Evolutionary conservation across 2,797 vertebrate genomes (phyloP).

Genomic region (Sebastes alutus): DNA sequence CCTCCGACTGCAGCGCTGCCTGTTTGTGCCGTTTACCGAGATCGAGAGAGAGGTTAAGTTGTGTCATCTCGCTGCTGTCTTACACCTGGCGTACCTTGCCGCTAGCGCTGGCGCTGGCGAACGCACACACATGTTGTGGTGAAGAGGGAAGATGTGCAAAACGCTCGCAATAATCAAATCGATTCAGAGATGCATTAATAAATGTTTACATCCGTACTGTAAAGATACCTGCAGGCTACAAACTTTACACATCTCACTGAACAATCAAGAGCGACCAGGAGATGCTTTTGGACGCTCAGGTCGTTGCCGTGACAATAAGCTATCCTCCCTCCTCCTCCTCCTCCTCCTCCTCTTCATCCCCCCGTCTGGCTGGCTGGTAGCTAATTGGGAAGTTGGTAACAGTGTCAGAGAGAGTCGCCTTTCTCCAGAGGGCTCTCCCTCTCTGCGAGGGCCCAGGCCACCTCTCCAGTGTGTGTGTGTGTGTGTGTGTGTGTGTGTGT

Average conservation of each 20-base stretch:
- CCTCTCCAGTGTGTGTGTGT: conserved; percentile 71
- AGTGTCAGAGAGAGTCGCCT: conserved; percentile 76
- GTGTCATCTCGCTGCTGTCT: conserved; percentile 65
- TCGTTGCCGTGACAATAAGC: conserved; percentile 60
- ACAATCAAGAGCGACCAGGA: conserved; percentile 2
- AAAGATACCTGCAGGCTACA: background rate
- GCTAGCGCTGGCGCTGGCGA: conserved; percentile 33
- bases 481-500: conserved; percentile 36
- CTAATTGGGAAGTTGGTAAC: conserved; percentile 83
- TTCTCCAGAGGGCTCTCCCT: conserved; percentile 74
- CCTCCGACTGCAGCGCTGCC: conserved; percentile 49
- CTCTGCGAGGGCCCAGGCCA: conserved; percentile 72
- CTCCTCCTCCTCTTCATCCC: background rate
- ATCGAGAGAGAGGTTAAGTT: conserved; percentile 75
- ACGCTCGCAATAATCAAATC: background rate
- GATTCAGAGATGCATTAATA: background rate
- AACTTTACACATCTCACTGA: background rate
- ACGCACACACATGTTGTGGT: conserved; percentile 10
- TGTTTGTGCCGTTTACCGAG: conserved; percentile 70
- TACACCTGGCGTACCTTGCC: conserved; percentile 75
- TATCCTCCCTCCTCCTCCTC: conserved; percentile 10
- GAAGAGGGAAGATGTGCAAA: conserved; percentile 37
- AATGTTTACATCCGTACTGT: background rate
- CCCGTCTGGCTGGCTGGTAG: conserved; percentile 51
- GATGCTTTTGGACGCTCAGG: conserved; percentile 33